A percentile compares a stretch with the other conserved stretches of the same genome.
phyloP scores from a whole-genome alignment of 1,140 invertebrate species.

The Papilio polyxenes region DNA sequence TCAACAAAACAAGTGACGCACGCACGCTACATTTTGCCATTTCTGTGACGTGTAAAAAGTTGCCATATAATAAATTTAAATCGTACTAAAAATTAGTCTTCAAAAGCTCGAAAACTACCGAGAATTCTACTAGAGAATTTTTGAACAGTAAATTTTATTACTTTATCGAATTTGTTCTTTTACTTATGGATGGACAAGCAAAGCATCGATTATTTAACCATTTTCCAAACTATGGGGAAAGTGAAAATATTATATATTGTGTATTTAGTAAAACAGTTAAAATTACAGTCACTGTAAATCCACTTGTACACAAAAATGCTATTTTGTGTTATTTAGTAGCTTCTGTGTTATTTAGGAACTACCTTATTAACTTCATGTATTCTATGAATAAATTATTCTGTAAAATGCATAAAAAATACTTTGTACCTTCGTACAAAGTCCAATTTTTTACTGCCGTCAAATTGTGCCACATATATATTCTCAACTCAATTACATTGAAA shows the following conservation, averaged over 20 bases:
- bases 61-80: neutral
- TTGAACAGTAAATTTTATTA: too few species aligned
- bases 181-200: too few species aligned
- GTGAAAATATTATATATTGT: neutral
- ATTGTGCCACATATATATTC: constrained; percentile 1
- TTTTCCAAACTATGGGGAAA: neutral
- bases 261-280: too few species aligned
- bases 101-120: neutral
- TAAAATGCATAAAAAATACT: neutral
- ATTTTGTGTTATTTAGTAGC: too few species aligned
- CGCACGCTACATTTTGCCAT: neutral
- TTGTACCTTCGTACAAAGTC: neutral
- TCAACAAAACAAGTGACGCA: neutral
- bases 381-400: neutral
- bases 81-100: neutral
- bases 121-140: too few species aligned
- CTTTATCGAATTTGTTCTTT: too few species aligned
- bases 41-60: neutral
- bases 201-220: too few species aligned
- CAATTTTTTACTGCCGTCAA: neutral
- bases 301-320: too few species aligned
- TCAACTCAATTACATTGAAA: neutral
- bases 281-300: too few species aligned
- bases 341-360: neutral
- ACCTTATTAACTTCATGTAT: neutral